phyloP scores from a whole-genome alignment of 1,140 invertebrate species.

The Panonychus citri region DNA sequence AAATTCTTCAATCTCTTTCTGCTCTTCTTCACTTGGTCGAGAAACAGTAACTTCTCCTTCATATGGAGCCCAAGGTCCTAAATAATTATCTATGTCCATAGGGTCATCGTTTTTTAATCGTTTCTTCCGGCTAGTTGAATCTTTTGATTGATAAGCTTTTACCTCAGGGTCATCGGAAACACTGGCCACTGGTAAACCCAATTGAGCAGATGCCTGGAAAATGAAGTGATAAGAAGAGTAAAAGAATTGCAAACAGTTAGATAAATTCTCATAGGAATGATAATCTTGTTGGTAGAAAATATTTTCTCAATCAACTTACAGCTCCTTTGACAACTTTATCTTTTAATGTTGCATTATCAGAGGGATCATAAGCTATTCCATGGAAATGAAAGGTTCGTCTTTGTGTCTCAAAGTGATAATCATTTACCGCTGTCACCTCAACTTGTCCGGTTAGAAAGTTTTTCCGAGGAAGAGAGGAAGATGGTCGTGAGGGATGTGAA shows the following conservation, averaged over 20 bases:
- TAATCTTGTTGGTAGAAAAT: too few species aligned
- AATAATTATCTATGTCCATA: slow-evolving; percentile 72
- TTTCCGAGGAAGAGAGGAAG: slow-evolving; percentile 26
- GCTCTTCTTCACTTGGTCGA: slow-evolving; percentile 66
- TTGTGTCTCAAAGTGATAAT: slow-evolving; percentile 97
- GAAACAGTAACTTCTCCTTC: slow-evolving; percentile 60
- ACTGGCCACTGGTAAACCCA: background rate
- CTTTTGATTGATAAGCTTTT: slow-evolving; percentile 25
- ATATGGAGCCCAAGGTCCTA: slow-evolving; percentile 91
- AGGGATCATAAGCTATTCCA: slow-evolving; percentile 31
- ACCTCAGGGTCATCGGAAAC: slow-evolving; percentile 64
- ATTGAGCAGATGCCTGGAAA: background rate
- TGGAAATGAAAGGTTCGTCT: slow-evolving; percentile 51
- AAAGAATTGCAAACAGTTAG: too few species aligned
- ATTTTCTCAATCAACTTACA: too few species aligned
- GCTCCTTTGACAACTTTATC: background rate
- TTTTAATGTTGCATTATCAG: slow-evolving; percentile 14
- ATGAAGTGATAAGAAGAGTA: too few species aligned
- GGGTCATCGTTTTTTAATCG: slow-evolving; percentile 70
- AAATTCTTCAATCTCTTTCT: slow-evolving; percentile 76
- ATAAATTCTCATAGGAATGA: too few species aligned
- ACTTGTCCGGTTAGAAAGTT: slow-evolving; percentile 87
- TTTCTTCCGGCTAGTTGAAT: slow-evolving; percentile 52
- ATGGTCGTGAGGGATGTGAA: background rate
- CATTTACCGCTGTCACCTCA: slow-evolving; percentile 79